These are phyloP conservation scores for Chaetorhynchus papuensis DNA, from an alignment of 2,113 vertebrate genomes.

Conservation along the genomic window DNA sequence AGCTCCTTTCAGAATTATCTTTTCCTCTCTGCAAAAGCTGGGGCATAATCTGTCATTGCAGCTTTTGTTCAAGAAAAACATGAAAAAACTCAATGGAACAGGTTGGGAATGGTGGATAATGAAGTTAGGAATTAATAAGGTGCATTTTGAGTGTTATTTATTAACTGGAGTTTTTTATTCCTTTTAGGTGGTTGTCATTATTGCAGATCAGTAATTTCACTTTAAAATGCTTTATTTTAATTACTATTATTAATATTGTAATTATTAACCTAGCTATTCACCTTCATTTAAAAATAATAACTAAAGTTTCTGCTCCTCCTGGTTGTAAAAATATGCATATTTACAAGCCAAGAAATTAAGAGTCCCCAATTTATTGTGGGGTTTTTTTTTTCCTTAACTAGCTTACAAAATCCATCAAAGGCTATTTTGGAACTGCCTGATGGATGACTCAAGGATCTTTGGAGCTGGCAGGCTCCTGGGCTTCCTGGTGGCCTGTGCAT, in stretches of 20 bases:
- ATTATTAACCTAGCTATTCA: background rate
- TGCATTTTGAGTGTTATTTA: background rate
- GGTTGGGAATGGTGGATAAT: background rate
- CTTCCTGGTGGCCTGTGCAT: background rate
- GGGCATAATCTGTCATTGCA: background rate
- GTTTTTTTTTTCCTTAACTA: background rate
- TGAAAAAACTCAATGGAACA: background rate
- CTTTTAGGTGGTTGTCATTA: background rate
- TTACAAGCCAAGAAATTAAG: background rate
- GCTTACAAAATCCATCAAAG: background rate
- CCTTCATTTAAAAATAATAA: background rate
- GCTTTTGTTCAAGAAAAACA: background rate
- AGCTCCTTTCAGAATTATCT: background rate
- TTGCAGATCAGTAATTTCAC: background rate
- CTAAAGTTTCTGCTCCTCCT: background rate
- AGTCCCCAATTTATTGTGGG: fast-evolving
- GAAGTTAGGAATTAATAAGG: background rate
- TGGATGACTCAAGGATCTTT: background rate
- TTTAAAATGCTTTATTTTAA: background rate
- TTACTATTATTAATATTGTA: background rate
- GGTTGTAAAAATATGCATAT: fast-evolving
- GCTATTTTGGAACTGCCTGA: background rate
- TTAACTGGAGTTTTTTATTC: background rate
- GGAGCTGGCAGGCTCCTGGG: background rate
- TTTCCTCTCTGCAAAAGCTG: background rate